Evolutionary conservation across 2,797 vertebrate genomes (phyloP).

Genomic region (Gallinago nigripennis): DNA sequence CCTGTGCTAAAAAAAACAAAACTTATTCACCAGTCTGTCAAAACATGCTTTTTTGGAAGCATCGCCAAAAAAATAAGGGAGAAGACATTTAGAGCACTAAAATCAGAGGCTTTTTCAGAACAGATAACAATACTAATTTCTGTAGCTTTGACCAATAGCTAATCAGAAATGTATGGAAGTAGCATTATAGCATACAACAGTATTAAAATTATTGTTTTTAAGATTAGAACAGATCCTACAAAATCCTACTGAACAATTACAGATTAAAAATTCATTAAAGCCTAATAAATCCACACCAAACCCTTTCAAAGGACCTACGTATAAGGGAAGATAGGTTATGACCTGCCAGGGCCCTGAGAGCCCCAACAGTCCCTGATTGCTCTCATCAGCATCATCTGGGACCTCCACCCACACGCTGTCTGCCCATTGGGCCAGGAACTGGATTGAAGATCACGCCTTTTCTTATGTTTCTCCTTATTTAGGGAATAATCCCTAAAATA

Average conservation of each 20-base stretch:
- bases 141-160: neutral
- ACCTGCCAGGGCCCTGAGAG: neutral
- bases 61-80: neutral
- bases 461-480: rapidly evolving
- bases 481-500: too few species aligned
- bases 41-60: neutral
- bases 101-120: neutral
- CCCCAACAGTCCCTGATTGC: neutral
- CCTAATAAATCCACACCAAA: neutral
- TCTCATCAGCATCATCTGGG: neutral
- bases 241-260: neutral
- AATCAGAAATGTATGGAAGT: neutral
- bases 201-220: neutral
- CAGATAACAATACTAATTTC: neutral
- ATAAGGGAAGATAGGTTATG: neutral
- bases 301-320: neutral
- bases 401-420: rapidly evolving
- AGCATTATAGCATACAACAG: neutral
- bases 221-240: neutral
- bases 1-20: neutral
- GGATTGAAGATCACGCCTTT: neutral
- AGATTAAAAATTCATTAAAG: neutral
- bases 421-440: neutral
- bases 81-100: neutral
- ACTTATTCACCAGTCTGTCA: neutral